Percentiles rank a stretch among this genome's conserved stretches.
These are phyloP conservation scores for Planococcus citri DNA, from an alignment of 1,140 invertebrate species.

Conservation along the genomic window DNA sequence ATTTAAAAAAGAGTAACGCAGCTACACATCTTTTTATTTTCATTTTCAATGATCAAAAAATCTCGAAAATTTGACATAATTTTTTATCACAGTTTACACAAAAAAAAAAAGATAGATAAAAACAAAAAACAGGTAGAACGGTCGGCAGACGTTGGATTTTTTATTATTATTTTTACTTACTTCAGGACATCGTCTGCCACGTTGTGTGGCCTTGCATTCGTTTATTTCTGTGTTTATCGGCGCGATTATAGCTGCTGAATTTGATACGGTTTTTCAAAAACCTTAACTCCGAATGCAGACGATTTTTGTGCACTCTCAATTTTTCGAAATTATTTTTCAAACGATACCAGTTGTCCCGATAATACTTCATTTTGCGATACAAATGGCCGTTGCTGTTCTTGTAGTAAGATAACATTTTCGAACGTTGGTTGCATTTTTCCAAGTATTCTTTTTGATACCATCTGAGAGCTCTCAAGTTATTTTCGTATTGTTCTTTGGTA, in stretches of 20 bases:
- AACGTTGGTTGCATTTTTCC: slow-evolving; percentile 17
- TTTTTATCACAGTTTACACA: too few species aligned
- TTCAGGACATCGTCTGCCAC: too few species aligned
- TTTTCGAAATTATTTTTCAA: slow-evolving; percentile 16
- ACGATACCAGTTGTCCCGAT: slow-evolving; percentile 13
- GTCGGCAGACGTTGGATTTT: too few species aligned
- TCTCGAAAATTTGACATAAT: too few species aligned
- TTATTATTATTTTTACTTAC: too few species aligned
- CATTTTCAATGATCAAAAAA: too few species aligned
- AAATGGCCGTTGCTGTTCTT: background rate
- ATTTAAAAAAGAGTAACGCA: too few species aligned
- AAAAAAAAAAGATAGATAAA: too few species aligned
- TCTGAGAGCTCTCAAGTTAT: slow-evolving; percentile 5
- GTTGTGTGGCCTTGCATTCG: too few species aligned
- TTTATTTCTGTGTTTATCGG: background rate
- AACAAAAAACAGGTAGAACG: too few species aligned
- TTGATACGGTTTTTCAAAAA: background rate
- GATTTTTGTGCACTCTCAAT: background rate
- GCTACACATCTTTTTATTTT: too few species aligned
- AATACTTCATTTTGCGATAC: background rate
- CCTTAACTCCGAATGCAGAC: background rate
- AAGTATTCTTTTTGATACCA: slow-evolving; percentile 11
- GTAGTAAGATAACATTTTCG: slow-evolving; percentile 18
- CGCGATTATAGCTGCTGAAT: background rate
- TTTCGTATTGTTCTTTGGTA: slow-evolving; percentile 9